These are phyloP conservation scores for Engystomops pustulosus DNA, from an alignment of 2,113 vertebrate genomes.

Conservation along the genomic window DNA sequence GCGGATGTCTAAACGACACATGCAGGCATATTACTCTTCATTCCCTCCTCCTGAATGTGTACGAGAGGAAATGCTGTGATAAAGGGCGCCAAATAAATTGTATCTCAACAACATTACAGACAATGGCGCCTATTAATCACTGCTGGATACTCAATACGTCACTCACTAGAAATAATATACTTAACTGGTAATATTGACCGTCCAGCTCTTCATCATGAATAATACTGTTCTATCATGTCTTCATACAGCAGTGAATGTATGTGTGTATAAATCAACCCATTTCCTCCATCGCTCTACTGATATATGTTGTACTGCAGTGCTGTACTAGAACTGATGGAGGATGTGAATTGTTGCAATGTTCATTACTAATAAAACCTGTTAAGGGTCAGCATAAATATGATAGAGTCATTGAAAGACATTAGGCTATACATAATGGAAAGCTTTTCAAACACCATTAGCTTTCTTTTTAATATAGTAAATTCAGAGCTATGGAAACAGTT, in stretches of 20 bases:
- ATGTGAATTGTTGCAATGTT: background rate
- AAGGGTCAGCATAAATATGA: background rate
- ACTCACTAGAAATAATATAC: slow-evolving; percentile 60
- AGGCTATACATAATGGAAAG: no score
- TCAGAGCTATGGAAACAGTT: no score
- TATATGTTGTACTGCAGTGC: background rate
- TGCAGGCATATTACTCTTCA: slow-evolving; percentile 38
- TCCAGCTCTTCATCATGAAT: slow-evolving; percentile 21
- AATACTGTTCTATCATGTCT: slow-evolving; percentile 37
- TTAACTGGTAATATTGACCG: slow-evolving; percentile 53
- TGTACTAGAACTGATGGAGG: background rate
- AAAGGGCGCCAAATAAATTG: slow-evolving; percentile 64
- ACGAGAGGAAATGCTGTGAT: slow-evolving; percentile 60
- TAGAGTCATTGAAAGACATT: no score
- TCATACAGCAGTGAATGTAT: slow-evolving; percentile 41
- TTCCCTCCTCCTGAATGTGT: slow-evolving; percentile 14
- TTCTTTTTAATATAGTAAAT: no score
- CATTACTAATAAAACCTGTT: background rate
- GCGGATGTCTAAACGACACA: slow-evolving; percentile 45
- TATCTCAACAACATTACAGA: slow-evolving; percentile 62
- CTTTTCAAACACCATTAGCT: no score
- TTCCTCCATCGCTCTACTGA: background rate
- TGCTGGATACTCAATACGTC: slow-evolving; percentile 63
- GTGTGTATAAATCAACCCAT: background rate
- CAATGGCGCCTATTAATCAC: slow-evolving; percentile 59